These are phyloP conservation scores for Nowickia ferox DNA, from an alignment of 2,888 invertebrate species.

Conservation along the genomic window DNA sequence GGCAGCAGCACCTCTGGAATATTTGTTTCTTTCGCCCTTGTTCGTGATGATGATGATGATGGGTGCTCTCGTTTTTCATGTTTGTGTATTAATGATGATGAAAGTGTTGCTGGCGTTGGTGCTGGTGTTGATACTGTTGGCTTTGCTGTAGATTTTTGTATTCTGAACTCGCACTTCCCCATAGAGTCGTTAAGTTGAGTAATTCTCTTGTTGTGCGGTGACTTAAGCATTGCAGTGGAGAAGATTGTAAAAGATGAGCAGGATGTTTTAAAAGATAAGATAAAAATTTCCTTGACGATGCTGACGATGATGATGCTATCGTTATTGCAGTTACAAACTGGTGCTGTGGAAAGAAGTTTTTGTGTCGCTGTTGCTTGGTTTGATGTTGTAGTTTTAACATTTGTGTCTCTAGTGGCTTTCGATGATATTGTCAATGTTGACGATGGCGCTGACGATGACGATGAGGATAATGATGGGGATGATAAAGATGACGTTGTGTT, in stretches of 20 bases:
- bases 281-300: slow-evolving; percentile 35
- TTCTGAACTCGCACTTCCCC: slow-evolving; percentile 50
- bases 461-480: slow-evolving; percentile 21
- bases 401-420: slow-evolving; percentile 49
- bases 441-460: slow-evolving; percentile 13
- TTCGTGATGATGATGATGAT: slow-evolving; percentile 11
- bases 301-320: slow-evolving; percentile 9
- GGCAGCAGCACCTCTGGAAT: slow-evolving; percentile 55
- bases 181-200: slow-evolving; percentile 57
- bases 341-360: slow-evolving; percentile 41
- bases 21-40: slow-evolving; percentile 29
- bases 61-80: neutral
- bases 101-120: slow-evolving; percentile 15
- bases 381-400: slow-evolving; percentile 59
- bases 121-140: neutral
- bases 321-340: slow-evolving; percentile 43
- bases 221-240: slow-evolving; percentile 36
- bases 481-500: slow-evolving; percentile 11
- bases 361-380: slow-evolving; percentile 12
- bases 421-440: slow-evolving; percentile 18
- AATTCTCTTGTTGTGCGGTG: slow-evolving; percentile 59
- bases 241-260: slow-evolving; percentile 32
- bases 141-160: slow-evolving; percentile 8
- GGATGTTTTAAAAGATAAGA: slow-evolving; percentile 32
- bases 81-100: slow-evolving; percentile 16